Evolutionary conservation across 2,797 vertebrate genomes (phyloP), one percentile per base, ranked within the genome.

Genomic region (Antennarius maculatus): DNA sequence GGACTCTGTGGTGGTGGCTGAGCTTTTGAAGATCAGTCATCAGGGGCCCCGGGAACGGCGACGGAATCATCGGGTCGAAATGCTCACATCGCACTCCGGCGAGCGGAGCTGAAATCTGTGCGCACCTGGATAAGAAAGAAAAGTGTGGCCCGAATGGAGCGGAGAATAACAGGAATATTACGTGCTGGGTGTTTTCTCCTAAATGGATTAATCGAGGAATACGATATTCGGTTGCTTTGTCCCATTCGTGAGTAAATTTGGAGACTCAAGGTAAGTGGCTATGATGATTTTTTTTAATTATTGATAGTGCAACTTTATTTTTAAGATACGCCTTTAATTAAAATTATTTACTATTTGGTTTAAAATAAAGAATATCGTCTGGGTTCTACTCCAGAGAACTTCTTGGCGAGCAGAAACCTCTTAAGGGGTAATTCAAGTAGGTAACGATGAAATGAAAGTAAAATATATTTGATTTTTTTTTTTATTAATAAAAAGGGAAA

Each of bases 21-120:
- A 87, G 91, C 91, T 94, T 23, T 91, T 94, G 92, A 92, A 91
- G 92, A 94, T 92, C 93, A 92, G 89, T 92, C 88, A 91, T 83
- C 92, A 89, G 80, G 84, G 87, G 88, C 86, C 88, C 90, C 79
- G 77, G 61, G 84, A 84, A 90, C 90, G 76, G 77, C 88, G 71
- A 77, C 79, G 69, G 71, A 74, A 55, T 63, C 72, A 77, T 55
- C 77, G 75, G 23, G 66, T 71, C 72, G 61, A 86, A 92, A 93
- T 77, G 93, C 90, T 74, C 57, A 23, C 76, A 57, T 56, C 42
- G 6, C 42, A 15, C 42, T 14, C 76, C 75, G 71, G 77, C 48
- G 84, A 88, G 71, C 78, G 77, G 84, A 86, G 65, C 77, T 61
- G 84, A 89, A 60, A 71, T 77, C 85, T 59, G 71, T 58, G 85